Evolutionary conservation across 2,888 invertebrate genomes (phyloP).

Genomic region (Caenorhabditis auriculariae): DNA sequence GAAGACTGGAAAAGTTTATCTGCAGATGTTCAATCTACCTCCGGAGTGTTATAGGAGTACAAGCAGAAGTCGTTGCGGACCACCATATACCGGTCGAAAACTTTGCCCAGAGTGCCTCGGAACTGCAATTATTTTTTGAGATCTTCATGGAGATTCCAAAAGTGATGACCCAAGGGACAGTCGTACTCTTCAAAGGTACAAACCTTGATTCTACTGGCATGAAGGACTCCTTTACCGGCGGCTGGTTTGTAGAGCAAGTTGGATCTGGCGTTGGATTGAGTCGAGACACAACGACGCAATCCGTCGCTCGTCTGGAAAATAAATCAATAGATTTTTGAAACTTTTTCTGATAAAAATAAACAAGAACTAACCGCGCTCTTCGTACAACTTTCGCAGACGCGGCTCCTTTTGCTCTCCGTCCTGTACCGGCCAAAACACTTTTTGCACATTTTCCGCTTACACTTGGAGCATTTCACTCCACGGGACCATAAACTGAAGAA

Average conservation of each 20-base stretch:
- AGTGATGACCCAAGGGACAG: too few relatives aligned
- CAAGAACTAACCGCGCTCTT: conserved; percentile 31
- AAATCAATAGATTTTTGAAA: neutral
- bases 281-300: conserved; percentile 30
- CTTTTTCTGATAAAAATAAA: neutral
- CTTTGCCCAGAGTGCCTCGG: conserved; percentile 44
- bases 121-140: conserved; percentile 29
- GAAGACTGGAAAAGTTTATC: too few relatives aligned
- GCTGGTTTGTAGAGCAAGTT: conserved; percentile 36
- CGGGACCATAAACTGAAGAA: conserved; percentile 29
- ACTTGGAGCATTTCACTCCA: conserved; percentile 43
- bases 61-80: conserved; percentile 61
- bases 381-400: conserved; percentile 47
- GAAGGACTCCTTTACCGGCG: conserved; percentile 23
- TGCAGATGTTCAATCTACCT: conserved; percentile 36
- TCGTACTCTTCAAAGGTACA: too few relatives aligned
- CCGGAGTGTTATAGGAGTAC: conserved; percentile 54
- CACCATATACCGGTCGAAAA: conserved; percentile 51
- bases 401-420: conserved; percentile 39
- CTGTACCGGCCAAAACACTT: conserved; percentile 56
- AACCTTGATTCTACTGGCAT: conserved; percentile 37
- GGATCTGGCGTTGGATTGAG: conserved; percentile 16
- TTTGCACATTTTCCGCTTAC: conserved; percentile 53
- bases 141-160: conserved; percentile 4
- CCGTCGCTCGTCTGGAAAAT: conserved; percentile 18